Percentiles rank a stretch among this genome's conserved stretches.
These are phyloP conservation scores for Eudorcas thomsonii DNA, from an alignment of 2,113 vertebrate species.

Conservation along the genomic window DNA sequence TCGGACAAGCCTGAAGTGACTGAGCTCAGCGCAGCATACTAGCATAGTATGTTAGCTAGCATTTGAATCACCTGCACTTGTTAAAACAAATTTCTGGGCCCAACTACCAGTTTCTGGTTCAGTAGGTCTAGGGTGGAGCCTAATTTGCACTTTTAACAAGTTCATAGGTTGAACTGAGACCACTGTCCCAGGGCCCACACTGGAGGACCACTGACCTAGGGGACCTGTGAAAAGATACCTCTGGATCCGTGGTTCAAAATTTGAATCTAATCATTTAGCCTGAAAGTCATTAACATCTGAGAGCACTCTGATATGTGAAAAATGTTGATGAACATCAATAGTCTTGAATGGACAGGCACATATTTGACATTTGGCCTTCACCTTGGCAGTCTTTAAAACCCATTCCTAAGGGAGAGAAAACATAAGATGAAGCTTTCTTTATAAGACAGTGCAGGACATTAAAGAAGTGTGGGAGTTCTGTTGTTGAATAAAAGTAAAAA, in stretches of 20 bases:
- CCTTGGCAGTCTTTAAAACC: conserved; percentile 11
- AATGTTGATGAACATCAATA: neutral
- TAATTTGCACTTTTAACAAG: neutral
- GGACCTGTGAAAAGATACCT: conserved; percentile 67
- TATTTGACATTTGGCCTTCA: neutral
- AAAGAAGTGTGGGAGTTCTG: neutral
- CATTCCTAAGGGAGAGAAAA: neutral
- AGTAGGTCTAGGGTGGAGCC: neutral
- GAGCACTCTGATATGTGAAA: neutral
- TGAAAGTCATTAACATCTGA: conserved; percentile 67
- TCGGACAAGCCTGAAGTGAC: neutral
- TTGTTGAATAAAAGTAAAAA: conserved; percentile 16
- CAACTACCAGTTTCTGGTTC: neutral
- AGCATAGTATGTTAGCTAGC: neutral
- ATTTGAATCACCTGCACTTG: neutral
- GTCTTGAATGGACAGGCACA: neutral
- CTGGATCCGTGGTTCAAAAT: conserved; percentile 69
- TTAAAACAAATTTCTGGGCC: neutral
- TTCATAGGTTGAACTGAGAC: neutral
- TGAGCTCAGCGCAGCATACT: neutral
- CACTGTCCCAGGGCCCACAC: neutral
- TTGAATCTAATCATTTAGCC: conserved; percentile 34
- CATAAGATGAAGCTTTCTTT: neutral
- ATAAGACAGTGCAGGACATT: neutral
- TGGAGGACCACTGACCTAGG: neutral